Evolutionary conservation across 1,140 invertebrate genomes (phyloP).

Genomic region (Drosophila malerkotliana): DNA sequence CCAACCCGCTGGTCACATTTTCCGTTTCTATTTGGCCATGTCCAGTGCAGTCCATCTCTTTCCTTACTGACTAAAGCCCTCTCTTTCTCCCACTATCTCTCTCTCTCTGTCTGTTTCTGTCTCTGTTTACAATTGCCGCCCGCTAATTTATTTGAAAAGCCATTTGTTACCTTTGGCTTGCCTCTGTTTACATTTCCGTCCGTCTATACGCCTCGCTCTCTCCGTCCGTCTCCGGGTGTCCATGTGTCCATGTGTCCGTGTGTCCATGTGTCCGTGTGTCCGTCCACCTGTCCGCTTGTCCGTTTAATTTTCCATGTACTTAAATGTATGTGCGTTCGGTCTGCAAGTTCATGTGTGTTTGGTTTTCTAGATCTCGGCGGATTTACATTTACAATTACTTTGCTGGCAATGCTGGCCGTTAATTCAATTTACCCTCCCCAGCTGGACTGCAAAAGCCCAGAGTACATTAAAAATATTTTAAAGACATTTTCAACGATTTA

Average conservation of each 20-base stretch:
- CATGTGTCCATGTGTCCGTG: slow-evolving; percentile 16
- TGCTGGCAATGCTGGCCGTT: slow-evolving; percentile 47
- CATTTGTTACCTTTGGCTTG: slow-evolving; percentile 80
- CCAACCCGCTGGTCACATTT: slow-evolving; percentile 30
- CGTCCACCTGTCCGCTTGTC: slow-evolving; percentile 6
- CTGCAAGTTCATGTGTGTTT: slow-evolving; percentile 24
- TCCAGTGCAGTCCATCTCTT: slow-evolving; percentile 15
- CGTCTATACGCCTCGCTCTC: neutral
- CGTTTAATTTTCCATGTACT: slow-evolving; percentile 41
- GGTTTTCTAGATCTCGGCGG: slow-evolving; percentile 22
- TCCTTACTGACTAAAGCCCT: neutral
- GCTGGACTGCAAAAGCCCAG: neutral
- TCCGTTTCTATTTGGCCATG: slow-evolving; percentile 14
- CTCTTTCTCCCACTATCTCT: neutral
- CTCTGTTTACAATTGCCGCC: slow-evolving; percentile 70
- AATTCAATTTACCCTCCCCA: slow-evolving; percentile 66
- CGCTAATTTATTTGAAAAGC: slow-evolving; percentile 81
- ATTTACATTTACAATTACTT: slow-evolving; percentile 58
- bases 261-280: slow-evolving; percentile 2
- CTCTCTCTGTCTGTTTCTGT: slow-evolving; percentile 4
- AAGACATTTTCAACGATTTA: slow-evolving; percentile 26
- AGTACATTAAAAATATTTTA: slow-evolving; percentile 1
- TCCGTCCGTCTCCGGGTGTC: slow-evolving; percentile 7
- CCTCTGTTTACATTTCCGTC: slow-evolving; percentile 66
- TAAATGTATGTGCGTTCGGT: slow-evolving; percentile 18